These are phyloP conservation scores for Denticeps clupeoides DNA, from an alignment of 2,797 vertebrate genomes.

Conservation along the genomic window DNA sequence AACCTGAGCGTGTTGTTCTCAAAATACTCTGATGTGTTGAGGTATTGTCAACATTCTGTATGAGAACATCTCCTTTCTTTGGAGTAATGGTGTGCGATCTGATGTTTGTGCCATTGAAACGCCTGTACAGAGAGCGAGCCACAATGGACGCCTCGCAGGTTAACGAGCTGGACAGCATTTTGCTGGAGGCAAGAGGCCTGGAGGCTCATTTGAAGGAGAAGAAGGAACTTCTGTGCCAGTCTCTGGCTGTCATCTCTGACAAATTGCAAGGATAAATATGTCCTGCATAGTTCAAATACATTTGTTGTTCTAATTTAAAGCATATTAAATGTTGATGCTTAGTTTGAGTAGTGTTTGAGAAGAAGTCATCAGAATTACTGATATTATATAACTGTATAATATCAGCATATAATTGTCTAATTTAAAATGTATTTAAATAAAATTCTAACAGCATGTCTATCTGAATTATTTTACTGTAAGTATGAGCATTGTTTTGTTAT, in stretches of 20 bases:
- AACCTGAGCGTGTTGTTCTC: slow-evolving; percentile 33
- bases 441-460: not conserved
- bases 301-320: not conserved
- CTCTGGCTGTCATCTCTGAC: slow-evolving; percentile 49
- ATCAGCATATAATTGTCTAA: not conserved
- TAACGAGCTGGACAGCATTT: slow-evolving; percentile 46
- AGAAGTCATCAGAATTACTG: too few species aligned
- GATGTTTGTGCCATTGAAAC: not conserved
- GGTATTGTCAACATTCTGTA: too few species aligned
- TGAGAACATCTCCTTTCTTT: too few species aligned
- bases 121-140: slow-evolving; percentile 44
- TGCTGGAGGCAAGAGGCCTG: slow-evolving; percentile 45
- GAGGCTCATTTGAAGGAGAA: slow-evolving; percentile 52
- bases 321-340: too few species aligned
- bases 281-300: not conserved
- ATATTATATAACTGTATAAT: too few species aligned
- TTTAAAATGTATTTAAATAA: not conserved
- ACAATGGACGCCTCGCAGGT: slow-evolving; percentile 43
- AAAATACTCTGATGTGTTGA: slow-evolving; percentile 43
- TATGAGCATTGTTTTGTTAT: too few species aligned
- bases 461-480: not conserved
- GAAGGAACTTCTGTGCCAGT: slow-evolving; percentile 47
- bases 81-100: not conserved
- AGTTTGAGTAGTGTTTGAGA: too few species aligned
- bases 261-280: slow-evolving; percentile 42